phyloP scores from a whole-genome alignment of 2,888 invertebrate genomes.

The Dioctria linearis region DNA sequence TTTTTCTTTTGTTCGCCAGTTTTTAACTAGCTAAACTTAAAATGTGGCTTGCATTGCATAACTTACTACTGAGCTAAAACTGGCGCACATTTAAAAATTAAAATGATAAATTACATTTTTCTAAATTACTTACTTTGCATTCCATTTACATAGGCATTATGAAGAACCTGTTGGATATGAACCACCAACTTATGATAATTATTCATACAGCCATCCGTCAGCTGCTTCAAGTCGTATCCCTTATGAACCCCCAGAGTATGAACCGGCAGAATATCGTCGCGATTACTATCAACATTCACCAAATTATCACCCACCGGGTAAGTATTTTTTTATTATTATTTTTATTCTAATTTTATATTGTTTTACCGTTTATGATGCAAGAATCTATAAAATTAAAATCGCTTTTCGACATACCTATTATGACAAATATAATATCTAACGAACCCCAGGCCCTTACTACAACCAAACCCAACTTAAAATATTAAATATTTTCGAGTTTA shows the following conservation, averaged over 20 bases:
- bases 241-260: slow-evolving; percentile 69
- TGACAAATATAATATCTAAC: background rate
- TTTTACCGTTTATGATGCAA: background rate
- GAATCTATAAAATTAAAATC: background rate
- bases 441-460: too few relatives aligned
- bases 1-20: too few relatives aligned
- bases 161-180: slow-evolving; percentile 64
- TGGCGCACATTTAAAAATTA: too few relatives aligned
- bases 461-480: too few relatives aligned
- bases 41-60: too few relatives aligned
- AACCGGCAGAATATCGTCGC: slow-evolving; percentile 67
- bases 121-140: slow-evolving; percentile 6
- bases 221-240: slow-evolving; percentile 62
- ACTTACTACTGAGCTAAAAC: too few relatives aligned
- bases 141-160: slow-evolving; percentile 21
- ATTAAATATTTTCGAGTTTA: too few relatives aligned
- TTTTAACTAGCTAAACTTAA: too few relatives aligned
- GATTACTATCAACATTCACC: slow-evolving; percentile 70
- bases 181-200: slow-evolving; percentile 67
- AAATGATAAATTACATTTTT: background rate
- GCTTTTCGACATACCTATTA: background rate
- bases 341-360: too few relatives aligned
- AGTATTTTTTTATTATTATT: slow-evolving; percentile 30
- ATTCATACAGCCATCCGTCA: slow-evolving; percentile 64
- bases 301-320: slow-evolving; percentile 63